Base-by-base conservation (phyloP, 2,113 vertebrate genomes). In the Donacobius atricapilla region DNA sequence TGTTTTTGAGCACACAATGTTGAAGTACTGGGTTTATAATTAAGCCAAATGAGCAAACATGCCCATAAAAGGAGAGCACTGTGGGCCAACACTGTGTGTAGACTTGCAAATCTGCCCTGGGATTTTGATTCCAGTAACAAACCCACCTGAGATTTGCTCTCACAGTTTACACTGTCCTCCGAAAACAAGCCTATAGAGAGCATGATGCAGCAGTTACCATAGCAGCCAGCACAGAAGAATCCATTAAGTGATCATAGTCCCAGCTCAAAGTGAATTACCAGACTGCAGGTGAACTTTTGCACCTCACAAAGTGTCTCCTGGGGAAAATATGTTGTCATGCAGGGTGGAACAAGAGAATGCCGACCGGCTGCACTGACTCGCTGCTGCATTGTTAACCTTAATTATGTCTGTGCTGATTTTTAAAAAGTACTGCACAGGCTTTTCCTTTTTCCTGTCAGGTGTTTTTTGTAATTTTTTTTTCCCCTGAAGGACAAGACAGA, bases 401-500 rank as follows among this genome's bases (percentile, higher is more conserved):
- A 90, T 94, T 95, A 93, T 92, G 77, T 75, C 90, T 90, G 76
- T 20, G 40, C 51, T 89, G 86, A 75, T 92, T 95, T 93, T 90
- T 58, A 48, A 54, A 80, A 95, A 83, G 83, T 70, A 47, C 85
- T 53, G 76, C 72, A 42, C 93, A 93, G 4, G 40, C 81, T 95
- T 93, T 96, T 97, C 96, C 96, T 96, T 96, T 95, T 96, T 95
- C 93, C 94, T 93, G 93, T 94, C 90, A 92, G 93, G 85, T 91
- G 91, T 8, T 19, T 91, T 93, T 65, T 53, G 42, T 85, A 31
- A 31, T 50, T 76, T 45, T 81, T 61, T 57, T 50, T 69, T 16
- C 11, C 66, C 57, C 79, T 72, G 28, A 87, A 94, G 53, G 69
- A 81, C 4, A 3, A 88, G 75, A 64, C 76, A 73, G n/a, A 70